Base-by-base conservation (phyloP, 1,140 invertebrate species). In the Magallana angulata region DNA sequence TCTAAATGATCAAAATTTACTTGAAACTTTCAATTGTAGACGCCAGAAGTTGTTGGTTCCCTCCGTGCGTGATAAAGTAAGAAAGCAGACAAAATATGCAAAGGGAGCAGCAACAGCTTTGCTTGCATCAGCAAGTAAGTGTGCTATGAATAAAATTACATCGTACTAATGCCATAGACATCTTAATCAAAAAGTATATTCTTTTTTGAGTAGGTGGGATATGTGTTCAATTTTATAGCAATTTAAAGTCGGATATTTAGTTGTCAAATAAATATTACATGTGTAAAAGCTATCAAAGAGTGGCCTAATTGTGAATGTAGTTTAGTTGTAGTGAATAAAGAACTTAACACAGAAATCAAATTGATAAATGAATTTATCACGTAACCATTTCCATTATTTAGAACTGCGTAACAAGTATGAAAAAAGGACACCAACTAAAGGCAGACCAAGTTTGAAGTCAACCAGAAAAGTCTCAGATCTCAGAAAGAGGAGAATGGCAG, bases 111-210 rank as follows among this genome's bases (percentile, higher is more conserved):
- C 93, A 62, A 90, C 92, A 85, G 92, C 91, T 68, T 89, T 93
- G 14, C 86, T 92, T 14, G 90, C 90, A 48, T 93, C 92, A 89
- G 91, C 92, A 71, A 93, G 92, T 94, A 90, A 91, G 92, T 93
- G 60, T 56, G 5, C n/a, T 84, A 14, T 9, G 12, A 14, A 58
- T 18, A 59, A 57, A 9, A 18, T 8, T 18, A 4, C 36, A 48
- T 48, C 36, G 5, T 48, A 48, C 5, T 48, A 48, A 48, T 48
- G 36, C 36, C 36, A 48, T 48, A 48, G 36, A 48, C 2, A 48
- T 48, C 36, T 48, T 48, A 48, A 48, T 48, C 36, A 48, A 2
- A 48, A 48, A 48, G 36, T 48, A 2, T 48, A 2, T 48, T 48
- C 36, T 48, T 48, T 48, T 48, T 48, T 2, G 5, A 48, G 36